Evolutionary conservation across 2,797 vertebrate species (phyloP).

Genomic region (Philypnodon macrostomus): DNA sequence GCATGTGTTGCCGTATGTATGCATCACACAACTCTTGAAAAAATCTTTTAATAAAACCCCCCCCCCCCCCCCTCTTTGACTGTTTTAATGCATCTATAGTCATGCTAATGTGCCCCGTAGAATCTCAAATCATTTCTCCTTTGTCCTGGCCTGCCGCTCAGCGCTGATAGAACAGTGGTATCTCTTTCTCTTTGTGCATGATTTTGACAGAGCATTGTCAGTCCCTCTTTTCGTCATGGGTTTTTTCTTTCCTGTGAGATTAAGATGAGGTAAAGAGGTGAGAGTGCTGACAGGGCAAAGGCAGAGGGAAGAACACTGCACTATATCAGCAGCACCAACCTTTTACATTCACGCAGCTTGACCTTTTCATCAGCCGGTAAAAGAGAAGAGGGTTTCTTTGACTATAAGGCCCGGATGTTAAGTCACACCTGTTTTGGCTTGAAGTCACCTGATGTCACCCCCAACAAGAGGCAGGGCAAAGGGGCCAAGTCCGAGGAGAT

Average conservation of each 20-base stretch:
- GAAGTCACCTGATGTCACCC: no score
- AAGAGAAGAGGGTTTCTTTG: conserved; percentile 70
- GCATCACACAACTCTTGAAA: no score
- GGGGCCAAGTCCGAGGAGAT: no score
- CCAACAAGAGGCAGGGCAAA: no score
- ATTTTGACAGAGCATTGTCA: conserved; percentile 60
- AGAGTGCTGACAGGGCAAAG: conserved; percentile 67
- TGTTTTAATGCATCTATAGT: conserved; percentile 74
- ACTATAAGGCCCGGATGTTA: conserved; percentile 68
- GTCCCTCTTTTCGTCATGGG: conserved; percentile 34
- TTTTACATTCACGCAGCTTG: conserved; percentile 64
- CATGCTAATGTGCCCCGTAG: conserved; percentile 72
- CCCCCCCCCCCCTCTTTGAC: conserved; percentile 20
- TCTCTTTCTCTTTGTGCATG: conserved; percentile 45
- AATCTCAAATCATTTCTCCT: conserved; percentile 66
- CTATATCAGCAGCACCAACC: no score
- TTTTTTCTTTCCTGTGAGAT: conserved; percentile 50
- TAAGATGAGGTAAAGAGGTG: conserved; percentile 43
- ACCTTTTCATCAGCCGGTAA: conserved; percentile 69
- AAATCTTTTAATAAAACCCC: no score
- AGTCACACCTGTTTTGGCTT: conserved; percentile 61
- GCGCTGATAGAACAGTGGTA: conserved; percentile 64
- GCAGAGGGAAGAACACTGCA: no score
- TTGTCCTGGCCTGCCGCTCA: conserved; percentile 69
- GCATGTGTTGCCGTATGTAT: no score